Evolutionary conservation across 2,113 vertebrate species (phyloP), one percentile per base, ranked within the genome.

Genomic region (Abramis brama): DNA sequence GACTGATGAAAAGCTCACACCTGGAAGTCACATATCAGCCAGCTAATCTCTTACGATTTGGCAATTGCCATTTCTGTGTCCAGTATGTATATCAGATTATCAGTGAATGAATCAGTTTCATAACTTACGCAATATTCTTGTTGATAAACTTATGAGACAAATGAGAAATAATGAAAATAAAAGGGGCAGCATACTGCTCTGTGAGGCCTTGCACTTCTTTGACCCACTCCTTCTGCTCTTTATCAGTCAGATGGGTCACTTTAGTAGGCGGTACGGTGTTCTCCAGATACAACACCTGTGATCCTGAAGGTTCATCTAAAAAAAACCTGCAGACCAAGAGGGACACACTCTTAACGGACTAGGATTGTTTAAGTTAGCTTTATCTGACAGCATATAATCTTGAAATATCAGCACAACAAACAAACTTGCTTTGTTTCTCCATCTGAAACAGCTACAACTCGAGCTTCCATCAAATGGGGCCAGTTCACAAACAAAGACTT

Each of bases 401-500:
- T 13, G 27, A 79, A 36, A 36, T n/a, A 8, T 12, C 52, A 60
- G n/a, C 11, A 39, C 23, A 79, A 43, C 5, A 60, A 79, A 0
- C 11, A 33, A 79, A 68, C 96, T 95, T 95, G 98, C 98, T 96
- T 99, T 2, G 95, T 96, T 83, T 98, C 96, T 85, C 97, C 97
- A 83, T 99, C 97, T n/a, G 97, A 97, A 86, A 99, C 94, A 15
- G 96, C 96, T 77, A 98, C 91, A 88, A 97, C 94, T 82, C 97
- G 95, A 79, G 98, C 97, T 94, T 99, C 98, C 93, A 98, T 98
- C 84, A 99, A 95, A 91, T 99, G 97, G 55, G 98, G 98, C 98
- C 98, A 99, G 91, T 97, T 98, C 84, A 99, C 97, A 90, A 99
- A 99, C 75, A 99, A 91, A 4, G 95, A 90, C 82, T 95, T 97